Conservation (phyloP, 2,797 vertebrate genomes). For the Esox masquinongy region DNA sequence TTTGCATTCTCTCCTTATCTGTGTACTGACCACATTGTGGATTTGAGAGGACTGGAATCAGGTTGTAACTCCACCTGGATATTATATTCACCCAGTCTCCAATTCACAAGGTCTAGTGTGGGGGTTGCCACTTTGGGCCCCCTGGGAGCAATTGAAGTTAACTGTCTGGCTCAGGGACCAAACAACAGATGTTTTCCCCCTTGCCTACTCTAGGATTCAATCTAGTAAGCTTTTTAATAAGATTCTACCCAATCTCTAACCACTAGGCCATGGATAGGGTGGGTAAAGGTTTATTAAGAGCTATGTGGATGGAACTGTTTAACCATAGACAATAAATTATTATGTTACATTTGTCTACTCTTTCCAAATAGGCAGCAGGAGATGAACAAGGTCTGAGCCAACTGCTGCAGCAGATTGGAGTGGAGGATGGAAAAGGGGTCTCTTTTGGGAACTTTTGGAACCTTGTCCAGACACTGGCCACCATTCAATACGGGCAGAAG, state of each 20-base stretch:
- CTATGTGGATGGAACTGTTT: background rate
- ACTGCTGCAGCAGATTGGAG: slow-evolving; percentile 66
- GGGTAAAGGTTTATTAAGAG: background rate
- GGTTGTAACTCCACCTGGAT: background rate
- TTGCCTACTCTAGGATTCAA: too few species aligned
- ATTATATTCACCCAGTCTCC: too few species aligned
- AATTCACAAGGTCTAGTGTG: too few species aligned
- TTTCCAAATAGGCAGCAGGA: slow-evolving; percentile 49
- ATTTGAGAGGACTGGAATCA: background rate
- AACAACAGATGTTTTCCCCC: too few species aligned
- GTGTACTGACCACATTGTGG: background rate
- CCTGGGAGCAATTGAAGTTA: too few species aligned
- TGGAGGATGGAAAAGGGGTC: slow-evolving; percentile 57
- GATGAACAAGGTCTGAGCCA: slow-evolving; percentile 53
- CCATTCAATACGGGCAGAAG: slow-evolving; percentile 39
- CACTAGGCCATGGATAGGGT: background rate
- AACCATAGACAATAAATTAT: background rate
- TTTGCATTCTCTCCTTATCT: background rate
- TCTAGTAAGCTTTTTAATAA: too few species aligned
- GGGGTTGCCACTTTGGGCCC: too few species aligned
- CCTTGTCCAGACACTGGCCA: slow-evolving; percentile 65
- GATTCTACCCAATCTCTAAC: too few species aligned
- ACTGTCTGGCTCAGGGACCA: too few species aligned
- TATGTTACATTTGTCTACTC: background rate
- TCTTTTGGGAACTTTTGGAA: slow-evolving; percentile 73